Conservation (phyloP, 2,888 invertebrate species). For the Podotricha telesiphe region DNA sequence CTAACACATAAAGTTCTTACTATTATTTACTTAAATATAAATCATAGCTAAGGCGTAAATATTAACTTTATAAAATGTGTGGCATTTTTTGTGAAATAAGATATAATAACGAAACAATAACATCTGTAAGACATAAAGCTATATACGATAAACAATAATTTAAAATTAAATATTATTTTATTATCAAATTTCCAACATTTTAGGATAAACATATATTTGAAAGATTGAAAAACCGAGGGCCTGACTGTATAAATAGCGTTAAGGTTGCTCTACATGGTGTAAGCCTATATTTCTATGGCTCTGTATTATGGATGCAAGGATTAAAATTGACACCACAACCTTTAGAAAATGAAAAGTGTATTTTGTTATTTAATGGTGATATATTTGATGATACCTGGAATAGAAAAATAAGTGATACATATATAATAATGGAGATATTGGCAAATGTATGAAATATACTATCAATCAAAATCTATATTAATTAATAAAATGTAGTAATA, state of each 20-base stretch:
- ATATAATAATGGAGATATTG: constrained; percentile 72
- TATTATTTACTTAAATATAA: not conserved
- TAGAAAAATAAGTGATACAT: constrained; percentile 77
- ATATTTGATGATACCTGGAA: constrained; percentile 85
- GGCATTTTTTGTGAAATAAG: constrained; percentile 81
- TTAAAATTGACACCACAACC: constrained; percentile 86
- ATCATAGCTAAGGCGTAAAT: not conserved
- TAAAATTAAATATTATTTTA: constrained; percentile 33
- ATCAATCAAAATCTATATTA: constrained; percentile 18
- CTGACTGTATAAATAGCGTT: constrained; percentile 67
- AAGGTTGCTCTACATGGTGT: constrained; percentile 50
- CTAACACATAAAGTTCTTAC: not conserved
- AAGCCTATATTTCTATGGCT: constrained; percentile 72
- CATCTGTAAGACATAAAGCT: constrained; percentile 36
- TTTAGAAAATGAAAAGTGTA: constrained; percentile 81
- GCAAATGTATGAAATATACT: constrained; percentile 45
- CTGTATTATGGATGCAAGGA: constrained; percentile 95
- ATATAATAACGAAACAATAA: constrained; percentile 45
- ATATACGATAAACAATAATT: not conserved
- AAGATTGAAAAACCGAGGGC: constrained; percentile 83
- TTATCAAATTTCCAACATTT: constrained; percentile 45
- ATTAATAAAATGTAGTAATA: constrained; percentile 4
- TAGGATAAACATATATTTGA: constrained; percentile 69
- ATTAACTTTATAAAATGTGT: constrained; percentile 65
- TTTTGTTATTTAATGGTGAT: constrained; percentile 95